Percentiles rank a stretch among this genome's conserved stretches.
phyloP scores from a whole-genome alignment of 1,140 invertebrate species.

The Drosophila ogumai region DNA sequence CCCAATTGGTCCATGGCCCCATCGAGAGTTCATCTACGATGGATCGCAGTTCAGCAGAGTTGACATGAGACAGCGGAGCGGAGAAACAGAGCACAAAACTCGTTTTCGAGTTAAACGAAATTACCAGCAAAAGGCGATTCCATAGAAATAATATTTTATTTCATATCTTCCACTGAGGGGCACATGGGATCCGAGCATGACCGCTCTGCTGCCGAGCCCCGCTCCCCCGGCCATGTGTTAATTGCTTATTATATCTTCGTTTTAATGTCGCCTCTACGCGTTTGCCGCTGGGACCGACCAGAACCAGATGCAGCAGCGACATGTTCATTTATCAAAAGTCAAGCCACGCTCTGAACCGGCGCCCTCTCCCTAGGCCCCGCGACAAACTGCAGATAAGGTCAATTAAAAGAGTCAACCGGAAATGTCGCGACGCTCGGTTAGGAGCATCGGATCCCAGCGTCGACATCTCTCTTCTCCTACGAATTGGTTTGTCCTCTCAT shows the following conservation, averaged over 20 bases:
- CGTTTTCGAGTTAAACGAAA: constrained; percentile 77
- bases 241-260: constrained; percentile 83
- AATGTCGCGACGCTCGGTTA: constrained; percentile 76
- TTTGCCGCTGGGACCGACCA: constrained; percentile 55
- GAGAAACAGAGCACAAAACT: constrained; percentile 60
- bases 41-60: constrained; percentile 43
- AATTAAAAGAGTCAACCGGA: constrained; percentile 84
- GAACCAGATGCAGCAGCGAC: constrained; percentile 51
- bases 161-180: constrained; percentile 36
- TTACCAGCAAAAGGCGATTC: constrained; percentile 76
- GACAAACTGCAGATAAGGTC: constrained; percentile 77
- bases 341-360: constrained; percentile 69
- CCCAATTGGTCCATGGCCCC: constrained; percentile 61
- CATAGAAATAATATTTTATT: constrained; percentile 67
- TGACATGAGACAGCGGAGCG: constrained; percentile 56
- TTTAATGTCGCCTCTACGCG: constrained; percentile 73
- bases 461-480: constrained; percentile 25
- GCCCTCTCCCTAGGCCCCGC: constrained; percentile 7
- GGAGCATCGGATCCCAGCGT: constrained; percentile 22
- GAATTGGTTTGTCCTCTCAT: constrained; percentile 20
- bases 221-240: constrained; percentile 64
- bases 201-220: constrained; percentile 13
- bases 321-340: constrained; percentile 82
- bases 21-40: constrained; percentile 46
- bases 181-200: constrained; percentile 43